A percentile compares a stretch with the other conserved stretches of the same genome.
These are phyloP conservation scores for Aegithalos caudatus DNA, from an alignment of 2,113 vertebrate species.

Conservation along the genomic window DNA sequence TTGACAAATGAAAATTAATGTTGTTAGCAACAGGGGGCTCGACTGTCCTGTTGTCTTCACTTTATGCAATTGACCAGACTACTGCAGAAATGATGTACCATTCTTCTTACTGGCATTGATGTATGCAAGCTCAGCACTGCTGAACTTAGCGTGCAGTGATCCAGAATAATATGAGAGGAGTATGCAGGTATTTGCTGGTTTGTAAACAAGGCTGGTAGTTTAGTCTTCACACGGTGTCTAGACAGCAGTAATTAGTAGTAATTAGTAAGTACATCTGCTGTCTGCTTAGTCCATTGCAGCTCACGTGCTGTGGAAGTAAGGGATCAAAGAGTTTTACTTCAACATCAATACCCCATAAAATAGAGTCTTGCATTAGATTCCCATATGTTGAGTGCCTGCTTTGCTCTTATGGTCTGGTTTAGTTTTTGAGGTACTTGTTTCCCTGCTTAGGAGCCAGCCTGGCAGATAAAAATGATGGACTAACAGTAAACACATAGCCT, in stretches of 20 bases:
- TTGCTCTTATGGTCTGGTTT: not conserved
- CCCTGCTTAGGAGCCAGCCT: not conserved
- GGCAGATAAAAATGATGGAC: not conserved
- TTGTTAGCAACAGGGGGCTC: not conserved
- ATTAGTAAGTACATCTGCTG: constrained; percentile 57
- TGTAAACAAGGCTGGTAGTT: constrained; percentile 35
- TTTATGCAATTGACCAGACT: not conserved
- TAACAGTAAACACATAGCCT: not conserved
- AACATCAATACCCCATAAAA: not conserved
- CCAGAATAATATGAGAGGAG: not conserved
- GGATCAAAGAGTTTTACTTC: not conserved
- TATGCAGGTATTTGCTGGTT: constrained; percentile 1
- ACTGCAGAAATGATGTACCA: not conserved
- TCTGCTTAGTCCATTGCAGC: not conserved
- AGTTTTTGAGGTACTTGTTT: not conserved
- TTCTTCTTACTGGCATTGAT: not conserved
- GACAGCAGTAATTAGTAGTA: constrained; percentile 54
- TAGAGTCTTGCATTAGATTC: not conserved
- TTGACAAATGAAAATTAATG: not conserved
- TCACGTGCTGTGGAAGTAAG: not conserved
- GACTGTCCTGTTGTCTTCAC: not conserved
- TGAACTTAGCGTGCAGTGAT: not conserved
- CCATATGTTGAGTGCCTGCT: not conserved
- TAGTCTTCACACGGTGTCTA: constrained; percentile 48
- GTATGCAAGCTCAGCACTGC: not conserved